These are phyloP conservation scores for Synanceia verrucosa DNA, from an alignment of 2,797 vertebrate species.

Conservation along the genomic window DNA sequence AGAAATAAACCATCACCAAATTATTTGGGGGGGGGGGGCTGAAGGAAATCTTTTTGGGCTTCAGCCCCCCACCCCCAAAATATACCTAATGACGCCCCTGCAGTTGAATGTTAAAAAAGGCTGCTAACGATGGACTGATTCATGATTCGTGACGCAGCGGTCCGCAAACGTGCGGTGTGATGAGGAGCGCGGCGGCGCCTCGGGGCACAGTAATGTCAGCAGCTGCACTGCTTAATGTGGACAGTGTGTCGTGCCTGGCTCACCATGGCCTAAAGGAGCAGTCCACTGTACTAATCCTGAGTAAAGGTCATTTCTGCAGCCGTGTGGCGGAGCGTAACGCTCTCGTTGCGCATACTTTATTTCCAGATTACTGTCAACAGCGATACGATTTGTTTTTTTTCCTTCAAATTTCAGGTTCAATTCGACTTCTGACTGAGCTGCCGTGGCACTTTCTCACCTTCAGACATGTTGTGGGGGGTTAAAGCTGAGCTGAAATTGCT, in stretches of 20 bases:
- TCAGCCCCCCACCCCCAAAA: no score
- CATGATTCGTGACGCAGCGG: conserved; percentile 22
- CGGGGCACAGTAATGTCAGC: conserved; percentile 47
- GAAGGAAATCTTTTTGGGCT: no score
- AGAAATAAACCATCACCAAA: no score
- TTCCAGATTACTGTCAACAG: not conserved
- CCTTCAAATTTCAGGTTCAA: conserved; percentile 5
- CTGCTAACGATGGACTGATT: not conserved
- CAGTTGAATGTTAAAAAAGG: not conserved
- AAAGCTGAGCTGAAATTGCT: conserved; percentile 67
- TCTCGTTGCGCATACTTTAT: not conserved
- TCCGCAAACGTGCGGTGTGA: conserved; percentile 25
- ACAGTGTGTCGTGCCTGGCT: conserved; percentile 62
- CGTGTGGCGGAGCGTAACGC: conserved; percentile 14
- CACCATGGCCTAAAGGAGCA: conserved; percentile 53
- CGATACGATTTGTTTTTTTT: no score
- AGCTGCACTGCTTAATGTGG: conserved; percentile 52
- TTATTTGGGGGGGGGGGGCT: no score
- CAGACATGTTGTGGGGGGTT: conserved; percentile 52
- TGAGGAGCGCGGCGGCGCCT: conserved; percentile 9
- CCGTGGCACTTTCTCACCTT: conserved; percentile 50
- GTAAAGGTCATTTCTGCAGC: conserved; percentile 68
- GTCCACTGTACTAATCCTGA: conserved; percentile 69
- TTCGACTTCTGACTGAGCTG: conserved; percentile 17
- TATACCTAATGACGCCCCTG: no score